Conservation (phyloP, 2,797 vertebrate genomes). For the Dallia pectoralis region DNA sequence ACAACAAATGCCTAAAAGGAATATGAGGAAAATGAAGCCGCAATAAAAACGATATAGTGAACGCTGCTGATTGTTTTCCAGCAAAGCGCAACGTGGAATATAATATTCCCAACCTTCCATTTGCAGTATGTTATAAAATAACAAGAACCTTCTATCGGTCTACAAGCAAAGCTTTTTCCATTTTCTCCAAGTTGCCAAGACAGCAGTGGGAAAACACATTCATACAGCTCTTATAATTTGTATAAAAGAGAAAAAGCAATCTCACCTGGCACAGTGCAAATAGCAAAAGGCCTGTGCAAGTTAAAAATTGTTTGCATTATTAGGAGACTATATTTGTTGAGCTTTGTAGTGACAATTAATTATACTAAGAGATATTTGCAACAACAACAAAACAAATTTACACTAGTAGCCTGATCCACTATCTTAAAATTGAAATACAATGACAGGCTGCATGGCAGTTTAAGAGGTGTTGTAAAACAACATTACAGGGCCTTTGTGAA, state of each 20-base stretch:
- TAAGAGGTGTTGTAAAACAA: conserved; percentile 2
- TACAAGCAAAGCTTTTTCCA: not conserved
- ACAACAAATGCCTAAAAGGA: conserved; percentile 9
- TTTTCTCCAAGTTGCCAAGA: conserved; percentile 6
- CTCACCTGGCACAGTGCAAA: not conserved
- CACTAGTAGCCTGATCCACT: not conserved
- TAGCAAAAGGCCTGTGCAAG: not conserved
- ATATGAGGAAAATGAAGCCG: conserved; percentile 6
- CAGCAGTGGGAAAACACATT: not conserved
- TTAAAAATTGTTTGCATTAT: not conserved
- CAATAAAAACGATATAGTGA: conserved; percentile 9
- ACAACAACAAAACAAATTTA: not conserved
- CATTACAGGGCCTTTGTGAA: not conserved
- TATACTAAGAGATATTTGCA: not conserved
- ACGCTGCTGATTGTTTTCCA: conserved; percentile 11
- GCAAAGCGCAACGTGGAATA: not conserved
- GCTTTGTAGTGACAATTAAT: not conserved
- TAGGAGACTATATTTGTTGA: not conserved
- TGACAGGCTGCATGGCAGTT: not conserved
- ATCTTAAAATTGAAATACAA: not conserved
- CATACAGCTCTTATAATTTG: not conserved
- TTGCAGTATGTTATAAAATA: not conserved
- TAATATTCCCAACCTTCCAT: not conserved
- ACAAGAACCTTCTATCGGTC: not conserved
- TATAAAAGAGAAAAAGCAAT: not conserved